These are phyloP conservation scores for Pantala flavescens DNA, from an alignment of 1,140 invertebrate genomes.

Conservation along the genomic window DNA sequence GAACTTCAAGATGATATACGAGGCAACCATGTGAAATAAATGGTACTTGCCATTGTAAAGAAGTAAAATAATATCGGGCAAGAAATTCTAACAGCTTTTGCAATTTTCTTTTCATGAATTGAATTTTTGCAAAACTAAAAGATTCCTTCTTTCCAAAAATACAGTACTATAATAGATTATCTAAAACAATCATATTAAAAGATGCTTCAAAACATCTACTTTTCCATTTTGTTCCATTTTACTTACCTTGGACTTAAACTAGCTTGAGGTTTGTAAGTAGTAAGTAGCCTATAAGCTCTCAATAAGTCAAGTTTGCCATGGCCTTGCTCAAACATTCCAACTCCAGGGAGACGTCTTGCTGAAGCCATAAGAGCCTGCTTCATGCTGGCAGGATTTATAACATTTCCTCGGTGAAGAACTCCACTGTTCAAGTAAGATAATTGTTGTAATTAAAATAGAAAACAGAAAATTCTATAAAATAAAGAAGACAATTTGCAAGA, in stretches of 20 bases:
- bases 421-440: slow-evolving; percentile 30
- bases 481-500: neutral
- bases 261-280: slow-evolving; percentile 73
- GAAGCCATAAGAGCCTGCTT: slow-evolving; percentile 89
- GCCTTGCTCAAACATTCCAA: slow-evolving; percentile 96
- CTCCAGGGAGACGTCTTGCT: slow-evolving; percentile 66
- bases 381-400: slow-evolving; percentile 86
- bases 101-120: no score
- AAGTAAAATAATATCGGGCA: no score
- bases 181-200: no score
- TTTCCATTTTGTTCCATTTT: neutral
- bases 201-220: no score
- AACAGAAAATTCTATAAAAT: neutral
- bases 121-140: no score
- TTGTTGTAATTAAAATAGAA: neutral
- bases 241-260: slow-evolving; percentile 49
- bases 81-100: no score
- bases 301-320: slow-evolving; percentile 86
- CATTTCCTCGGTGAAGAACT: slow-evolving; percentile 40
- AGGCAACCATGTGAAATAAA: no score
- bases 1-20: no score
- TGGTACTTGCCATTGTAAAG: no score
- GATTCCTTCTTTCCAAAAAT: no score
- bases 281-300: slow-evolving; percentile 68
- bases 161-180: no score